Evolutionary conservation across 2,888 invertebrate species (phyloP).

Genomic region (Eumacrocentrus americanus): DNA sequence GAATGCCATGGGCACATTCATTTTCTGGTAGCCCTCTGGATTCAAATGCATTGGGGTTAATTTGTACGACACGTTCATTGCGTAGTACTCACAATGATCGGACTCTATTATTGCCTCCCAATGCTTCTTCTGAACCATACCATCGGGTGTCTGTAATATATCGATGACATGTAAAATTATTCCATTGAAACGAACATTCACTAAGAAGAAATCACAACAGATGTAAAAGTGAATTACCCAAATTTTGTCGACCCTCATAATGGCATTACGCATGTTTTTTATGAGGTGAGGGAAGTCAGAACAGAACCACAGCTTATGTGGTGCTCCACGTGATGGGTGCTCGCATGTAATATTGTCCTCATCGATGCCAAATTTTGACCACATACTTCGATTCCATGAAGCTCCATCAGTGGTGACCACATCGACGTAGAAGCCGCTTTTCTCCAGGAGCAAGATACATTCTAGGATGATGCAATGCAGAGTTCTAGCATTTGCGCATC

Average conservation of each 20-base stretch:
- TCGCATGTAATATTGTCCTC: constrained; percentile 32
- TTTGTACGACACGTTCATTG: no score
- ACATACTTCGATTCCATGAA: constrained; percentile 43
- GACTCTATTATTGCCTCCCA: no score
- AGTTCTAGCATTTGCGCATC: constrained; percentile 32
- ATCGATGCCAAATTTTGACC: constrained; percentile 37
- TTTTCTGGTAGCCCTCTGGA: no score
- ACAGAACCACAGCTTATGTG: constrained; percentile 37
- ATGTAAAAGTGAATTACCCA: constrained; percentile 22
- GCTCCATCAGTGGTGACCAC: constrained; percentile 41
- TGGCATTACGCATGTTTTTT: constrained; percentile 38
- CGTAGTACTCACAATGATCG: no score
- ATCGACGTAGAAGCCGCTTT: constrained; percentile 36
- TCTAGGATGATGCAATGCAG: constrained; percentile 40
- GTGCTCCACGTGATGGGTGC: constrained; percentile 35
- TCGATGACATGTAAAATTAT: no score
- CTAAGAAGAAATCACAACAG: no score
- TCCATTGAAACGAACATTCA: no score
- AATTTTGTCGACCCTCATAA: constrained; percentile 28
- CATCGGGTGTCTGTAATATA: no score
- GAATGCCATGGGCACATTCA: no score
- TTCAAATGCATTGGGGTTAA: no score
- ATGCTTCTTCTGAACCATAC: no score
- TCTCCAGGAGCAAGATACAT: constrained; percentile 36
- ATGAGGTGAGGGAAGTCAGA: constrained; percentile 43